Base-by-base conservation (phyloP, 2,888 invertebrate genomes). In the Eulithis prunata region DNA sequence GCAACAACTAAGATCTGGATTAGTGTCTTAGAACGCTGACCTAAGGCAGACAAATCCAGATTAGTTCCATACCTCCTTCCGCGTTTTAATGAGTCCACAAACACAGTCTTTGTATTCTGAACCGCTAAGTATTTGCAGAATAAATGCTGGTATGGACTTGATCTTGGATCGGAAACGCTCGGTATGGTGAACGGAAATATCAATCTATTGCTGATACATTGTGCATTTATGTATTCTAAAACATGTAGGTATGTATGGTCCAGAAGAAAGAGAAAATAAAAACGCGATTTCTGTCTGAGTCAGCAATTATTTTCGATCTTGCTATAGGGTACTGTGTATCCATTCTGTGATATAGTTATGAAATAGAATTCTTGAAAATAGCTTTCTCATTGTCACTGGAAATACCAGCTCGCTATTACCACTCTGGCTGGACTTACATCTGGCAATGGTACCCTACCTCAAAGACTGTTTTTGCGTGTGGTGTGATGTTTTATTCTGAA, bases 131-230 rank as follows among this genome's bases (percentile, higher is more conserved):
- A 38, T 38, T 38, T 38, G 38, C 38, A 38, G 21, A 21, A 21
- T 21, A 21, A 21, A 21, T 46, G 36, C 46, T n/a, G 41, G 11
- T 55, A 56, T 62, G 57, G 55, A 49, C 59, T 64, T 54, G 58
- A 47, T 64, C 57, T 45, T 14, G n/a, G 1, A 14, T 58, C 59
- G 64, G 56, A 60, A 56, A 56, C 52, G 60, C 45, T 60, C 43
- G 21, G 12, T 28, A 58, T 55, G 58, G 55, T 13, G 38, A 58
- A 38, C 64, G 64, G 64, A 64, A 43, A 56, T 56, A 38, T 21
- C 8, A 51, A 38, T 46, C 46, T 38, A 13, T 14, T 51, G n/a
- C 28, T 10, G 21, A 36, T 36, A 38, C 10, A 3, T 4, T 41
- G 4, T 38, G 12, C 13, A 53, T 14, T 41, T 51, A 58, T 21